These are phyloP conservation scores for Glyphotaelius pellucidus DNA, from an alignment of 2,888 invertebrate species.

Conservation along the genomic window DNA sequence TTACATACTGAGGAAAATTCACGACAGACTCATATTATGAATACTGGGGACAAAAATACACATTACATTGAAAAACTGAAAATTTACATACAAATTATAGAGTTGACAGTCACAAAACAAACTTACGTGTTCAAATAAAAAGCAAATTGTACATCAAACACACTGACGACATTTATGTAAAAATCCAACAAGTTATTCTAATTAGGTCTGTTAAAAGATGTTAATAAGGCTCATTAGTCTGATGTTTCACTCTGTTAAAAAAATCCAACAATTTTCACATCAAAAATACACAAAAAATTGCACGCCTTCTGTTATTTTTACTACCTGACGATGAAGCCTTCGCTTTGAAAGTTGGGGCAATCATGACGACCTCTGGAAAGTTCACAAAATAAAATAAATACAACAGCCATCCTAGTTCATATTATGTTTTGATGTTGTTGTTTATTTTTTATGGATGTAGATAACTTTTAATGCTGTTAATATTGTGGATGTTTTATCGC, in stretches of 20 bases:
- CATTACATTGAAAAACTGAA: background rate
- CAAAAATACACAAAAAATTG: conserved; percentile 34
- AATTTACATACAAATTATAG: conserved; percentile 28
- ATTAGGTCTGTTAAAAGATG: conserved; percentile 43
- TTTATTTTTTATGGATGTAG: background rate
- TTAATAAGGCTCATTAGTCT: conserved; percentile 39
- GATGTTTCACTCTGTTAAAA: conserved; percentile 46
- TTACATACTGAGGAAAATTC: background rate
- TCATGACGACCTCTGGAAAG: conserved; percentile 84
- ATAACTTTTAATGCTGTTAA: background rate
- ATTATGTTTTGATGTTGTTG: background rate
- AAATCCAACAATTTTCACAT: conserved; percentile 30
- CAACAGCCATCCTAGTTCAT: background rate
- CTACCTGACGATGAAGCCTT: conserved; percentile 86
- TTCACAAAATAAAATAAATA: conserved; percentile 57
- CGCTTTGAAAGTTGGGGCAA: conserved; percentile 90
- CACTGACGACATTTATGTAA: conserved; percentile 24
- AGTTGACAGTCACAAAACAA: conserved; percentile 39
- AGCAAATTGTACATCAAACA: conserved; percentile 24
- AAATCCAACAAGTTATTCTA: conserved; percentile 37
- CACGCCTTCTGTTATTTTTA: conserved; percentile 61
- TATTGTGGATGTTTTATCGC: background rate
- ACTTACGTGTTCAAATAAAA: conserved; percentile 46
- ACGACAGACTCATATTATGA: background rate
- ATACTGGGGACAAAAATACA: background rate